Conservation (phyloP, 2,113 vertebrate genomes). For the Elephas maximus region DNA sequence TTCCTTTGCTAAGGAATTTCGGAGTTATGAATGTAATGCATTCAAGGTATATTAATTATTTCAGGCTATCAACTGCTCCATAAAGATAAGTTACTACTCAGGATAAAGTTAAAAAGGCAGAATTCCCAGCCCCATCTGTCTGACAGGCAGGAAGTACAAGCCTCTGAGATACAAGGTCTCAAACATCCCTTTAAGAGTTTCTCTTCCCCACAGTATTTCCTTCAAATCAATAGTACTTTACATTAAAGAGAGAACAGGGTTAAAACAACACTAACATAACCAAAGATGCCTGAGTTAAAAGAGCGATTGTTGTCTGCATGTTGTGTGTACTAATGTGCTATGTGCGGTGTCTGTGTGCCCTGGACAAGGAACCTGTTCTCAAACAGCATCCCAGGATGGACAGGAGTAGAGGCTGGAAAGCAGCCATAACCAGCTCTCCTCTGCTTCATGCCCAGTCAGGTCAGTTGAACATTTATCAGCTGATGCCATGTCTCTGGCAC, state of each 20-base stretch:
- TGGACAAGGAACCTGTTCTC: not conserved
- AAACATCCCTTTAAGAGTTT: not conserved
- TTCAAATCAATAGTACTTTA: not conserved
- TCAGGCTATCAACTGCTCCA: not conserved
- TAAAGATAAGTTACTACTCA: too few relatives aligned
- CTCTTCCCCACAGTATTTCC: not conserved
- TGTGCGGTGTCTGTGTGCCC: not conserved
- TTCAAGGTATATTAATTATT: not conserved
- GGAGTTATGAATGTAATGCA: not conserved
- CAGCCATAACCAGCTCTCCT: not conserved
- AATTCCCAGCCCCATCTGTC: not conserved
- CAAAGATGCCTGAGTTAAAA: too few relatives aligned
- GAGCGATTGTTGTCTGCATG: not conserved
- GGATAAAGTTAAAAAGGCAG: not conserved
- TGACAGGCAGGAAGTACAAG: not conserved
- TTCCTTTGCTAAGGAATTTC: not conserved
- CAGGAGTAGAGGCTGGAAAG: not conserved
- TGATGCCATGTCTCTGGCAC: not conserved
- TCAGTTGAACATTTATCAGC: not conserved
- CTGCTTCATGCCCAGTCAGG: not conserved
- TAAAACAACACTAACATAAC: not conserved
- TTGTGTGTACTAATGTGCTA: not conserved
- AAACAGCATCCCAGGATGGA: not conserved
- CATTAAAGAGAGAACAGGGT: not conserved
- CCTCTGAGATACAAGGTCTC: not conserved